Conservation (phyloP, 2,888 invertebrate species). For the Sarcophaga caerulescens region DNA sequence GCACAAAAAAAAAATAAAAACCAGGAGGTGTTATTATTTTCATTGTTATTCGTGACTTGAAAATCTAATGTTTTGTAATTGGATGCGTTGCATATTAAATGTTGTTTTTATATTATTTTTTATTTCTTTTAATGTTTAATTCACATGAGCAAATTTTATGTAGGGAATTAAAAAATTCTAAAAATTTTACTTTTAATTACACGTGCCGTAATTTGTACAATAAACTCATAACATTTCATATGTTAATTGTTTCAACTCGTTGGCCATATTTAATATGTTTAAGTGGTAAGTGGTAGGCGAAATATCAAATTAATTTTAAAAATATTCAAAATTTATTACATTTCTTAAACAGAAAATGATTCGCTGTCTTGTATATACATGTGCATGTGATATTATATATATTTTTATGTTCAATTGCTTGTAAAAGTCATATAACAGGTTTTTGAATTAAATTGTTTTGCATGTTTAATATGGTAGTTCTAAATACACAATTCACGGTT, state of each 20-base stretch:
- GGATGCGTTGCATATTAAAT: constrained; percentile 29
- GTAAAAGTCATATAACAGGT: too few species aligned
- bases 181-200: constrained; percentile 1
- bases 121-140: not conserved
- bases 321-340: too few species aligned
- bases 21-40: constrained; percentile 38
- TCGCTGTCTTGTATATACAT: too few species aligned
- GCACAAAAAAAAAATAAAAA: too few species aligned
- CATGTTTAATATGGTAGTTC: too few species aligned
- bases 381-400: not conserved
- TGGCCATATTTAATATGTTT: too few species aligned
- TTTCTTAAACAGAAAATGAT: too few species aligned
- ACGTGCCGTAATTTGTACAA: not conserved
- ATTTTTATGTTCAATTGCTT: not conserved
- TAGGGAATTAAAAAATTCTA: not conserved
- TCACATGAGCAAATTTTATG: too few species aligned
- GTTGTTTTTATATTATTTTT: not conserved
- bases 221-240: not conserved
- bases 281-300: too few species aligned
- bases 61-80: constrained; percentile 20
- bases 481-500: too few species aligned
- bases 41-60: constrained; percentile 50
- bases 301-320: too few species aligned
- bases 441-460: too few species aligned
- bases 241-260: not conserved